Conservation (phyloP, 2,797 vertebrate genomes). For the Chromobotia macracanthus region DNA sequence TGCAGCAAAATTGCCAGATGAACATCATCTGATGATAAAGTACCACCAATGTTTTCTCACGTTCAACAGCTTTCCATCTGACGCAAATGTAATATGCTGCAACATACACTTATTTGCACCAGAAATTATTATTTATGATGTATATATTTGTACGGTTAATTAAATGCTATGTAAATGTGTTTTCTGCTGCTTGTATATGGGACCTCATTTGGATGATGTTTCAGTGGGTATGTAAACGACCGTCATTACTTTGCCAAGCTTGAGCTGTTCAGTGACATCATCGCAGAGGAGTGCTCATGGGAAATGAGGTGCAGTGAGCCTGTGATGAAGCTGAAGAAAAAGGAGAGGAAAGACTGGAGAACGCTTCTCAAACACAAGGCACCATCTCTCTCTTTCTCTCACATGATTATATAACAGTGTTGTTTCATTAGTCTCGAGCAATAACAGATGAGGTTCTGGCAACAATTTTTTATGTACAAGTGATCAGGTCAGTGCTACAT, state of each 20-base stretch:
- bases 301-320: slow-evolving; percentile 74
- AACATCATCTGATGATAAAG: too few relatives aligned
- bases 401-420: too few relatives aligned
- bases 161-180: neutral
- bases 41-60: too few relatives aligned
- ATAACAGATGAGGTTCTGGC: too few relatives aligned
- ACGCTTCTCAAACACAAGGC: slow-evolving; percentile 73
- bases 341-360: slow-evolving; percentile 66
- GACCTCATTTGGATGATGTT: neutral
- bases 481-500: too few relatives aligned
- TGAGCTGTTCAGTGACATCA: slow-evolving; percentile 63
- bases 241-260: slow-evolving; percentile 66
- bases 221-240: slow-evolving; percentile 65
- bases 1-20: neutral
- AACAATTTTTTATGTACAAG: too few relatives aligned
- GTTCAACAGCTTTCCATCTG: too few relatives aligned
- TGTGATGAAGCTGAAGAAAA: slow-evolving; percentile 72
- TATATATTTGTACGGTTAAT: neutral
- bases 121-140: neutral
- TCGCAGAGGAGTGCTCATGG: slow-evolving; percentile 66
- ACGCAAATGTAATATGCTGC: neutral
- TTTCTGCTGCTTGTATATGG: neutral
- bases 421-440: too few relatives aligned
- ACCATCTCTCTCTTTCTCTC: neutral
- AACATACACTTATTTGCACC: neutral